Percentiles rank a stretch among this genome's conserved stretches.
These are phyloP conservation scores for Catharus ustulatus DNA, from an alignment of 2,797 vertebrate species.

Conservation along the genomic window DNA sequence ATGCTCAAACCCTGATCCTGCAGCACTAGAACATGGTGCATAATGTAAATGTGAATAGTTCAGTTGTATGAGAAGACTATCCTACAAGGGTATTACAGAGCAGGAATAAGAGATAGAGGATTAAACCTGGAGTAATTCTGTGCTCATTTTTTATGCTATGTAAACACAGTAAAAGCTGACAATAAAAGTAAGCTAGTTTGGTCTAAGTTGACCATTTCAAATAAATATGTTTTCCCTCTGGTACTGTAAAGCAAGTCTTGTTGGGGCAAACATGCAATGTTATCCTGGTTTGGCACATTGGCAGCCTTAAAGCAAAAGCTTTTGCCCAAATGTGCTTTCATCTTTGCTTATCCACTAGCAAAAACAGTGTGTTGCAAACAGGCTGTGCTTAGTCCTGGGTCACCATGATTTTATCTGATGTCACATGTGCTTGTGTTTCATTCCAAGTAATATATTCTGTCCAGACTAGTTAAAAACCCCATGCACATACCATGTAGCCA, in stretches of 20 bases:
- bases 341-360: not conserved
- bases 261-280: not conserved
- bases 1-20: not conserved
- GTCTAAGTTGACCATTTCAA: not conserved
- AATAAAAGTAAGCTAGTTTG: not conserved
- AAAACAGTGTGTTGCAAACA: not conserved
- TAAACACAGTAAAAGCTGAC: not conserved
- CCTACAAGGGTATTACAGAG: not conserved
- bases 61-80: not conserved
- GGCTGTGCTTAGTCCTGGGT: not conserved
- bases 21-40: not conserved
- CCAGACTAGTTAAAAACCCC: not conserved
- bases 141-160: not conserved
- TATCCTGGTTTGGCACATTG: not conserved
- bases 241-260: not conserved
- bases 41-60: not conserved
- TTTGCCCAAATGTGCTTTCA: not conserved
- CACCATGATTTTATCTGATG: rapidly evolving
- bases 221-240: not conserved
- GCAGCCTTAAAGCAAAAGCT: not conserved
- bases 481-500: not conserved
- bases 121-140: not conserved
- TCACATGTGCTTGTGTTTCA: not conserved
- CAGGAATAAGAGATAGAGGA: not conserved
- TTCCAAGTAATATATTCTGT: not conserved